Evolutionary conservation across 1,140 invertebrate species (phyloP).

Genomic region (Drosophila obscura): DNA sequence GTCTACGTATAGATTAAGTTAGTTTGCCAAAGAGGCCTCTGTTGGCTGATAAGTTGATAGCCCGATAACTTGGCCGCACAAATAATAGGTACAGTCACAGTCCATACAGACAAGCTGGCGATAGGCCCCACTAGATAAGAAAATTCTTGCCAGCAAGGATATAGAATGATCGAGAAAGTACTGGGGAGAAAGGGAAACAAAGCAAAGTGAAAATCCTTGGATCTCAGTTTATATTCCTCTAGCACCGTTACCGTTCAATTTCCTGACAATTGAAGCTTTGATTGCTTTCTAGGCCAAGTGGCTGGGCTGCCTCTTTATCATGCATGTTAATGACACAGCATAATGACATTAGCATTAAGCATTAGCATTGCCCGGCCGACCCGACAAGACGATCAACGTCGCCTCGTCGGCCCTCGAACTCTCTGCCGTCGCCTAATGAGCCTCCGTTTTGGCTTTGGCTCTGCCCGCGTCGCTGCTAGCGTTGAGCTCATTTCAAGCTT

Average conservation of each 20-base stretch:
- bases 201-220: conserved; percentile 7
- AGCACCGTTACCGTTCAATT: conserved; percentile 22
- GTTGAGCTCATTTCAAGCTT: conserved; percentile 61
- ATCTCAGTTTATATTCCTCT: too few relatives aligned
- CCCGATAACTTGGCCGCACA: conserved; percentile 39
- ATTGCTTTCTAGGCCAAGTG: conserved; percentile 80
- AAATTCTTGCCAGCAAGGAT: conserved; percentile 2
- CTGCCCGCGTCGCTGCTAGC: conserved; percentile 12
- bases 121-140: conserved; percentile 35
- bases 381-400: conserved; percentile 29
- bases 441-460: conserved; percentile 16
- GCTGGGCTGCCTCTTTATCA: conserved; percentile 50
- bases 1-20: conserved; percentile 42
- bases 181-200: not conserved
- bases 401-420: conserved; percentile 35
- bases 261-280: conserved; percentile 45
- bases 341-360: conserved; percentile 76
- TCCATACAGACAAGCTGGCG: conserved; percentile 68
- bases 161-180: not conserved
- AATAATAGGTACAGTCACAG: conserved; percentile 66
- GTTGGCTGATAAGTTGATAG: conserved; percentile 67
- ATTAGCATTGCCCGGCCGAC: conserved; percentile 26
- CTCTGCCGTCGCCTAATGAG: conserved; percentile 59
- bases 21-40: conserved; percentile 60
- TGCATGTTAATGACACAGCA: conserved; percentile 73